Percentiles rank a stretch among this genome's conserved stretches.
Conservation (phyloP, 2,888 invertebrate genomes). For the Ellobium chinense region DNA sequence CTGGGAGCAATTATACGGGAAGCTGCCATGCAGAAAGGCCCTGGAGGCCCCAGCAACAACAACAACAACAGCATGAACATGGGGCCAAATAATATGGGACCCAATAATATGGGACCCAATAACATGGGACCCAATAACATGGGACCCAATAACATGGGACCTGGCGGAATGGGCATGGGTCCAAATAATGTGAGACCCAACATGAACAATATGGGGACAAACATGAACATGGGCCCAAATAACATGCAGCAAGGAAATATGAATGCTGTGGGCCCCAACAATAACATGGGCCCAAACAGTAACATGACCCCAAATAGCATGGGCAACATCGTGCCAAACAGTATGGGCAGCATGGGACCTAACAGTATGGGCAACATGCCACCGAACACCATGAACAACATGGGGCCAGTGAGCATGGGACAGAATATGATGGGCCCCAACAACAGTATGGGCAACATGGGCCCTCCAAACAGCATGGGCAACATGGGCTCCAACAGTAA, state of each 20-base stretch:
- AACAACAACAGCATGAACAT: constrained; percentile 25
- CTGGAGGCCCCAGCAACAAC: constrained; percentile 22
- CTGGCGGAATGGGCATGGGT: not conserved
- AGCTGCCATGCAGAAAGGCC: constrained; percentile 42
- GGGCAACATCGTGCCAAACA: constrained; percentile 15
- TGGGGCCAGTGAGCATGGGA: not conserved
- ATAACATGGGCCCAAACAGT: not conserved
- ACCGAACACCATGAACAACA: constrained; percentile 17
- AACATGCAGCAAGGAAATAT: constrained; percentile 34
- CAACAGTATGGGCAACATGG: constrained; percentile 48
- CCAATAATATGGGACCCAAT: too few species aligned
- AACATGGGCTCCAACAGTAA: not conserved
- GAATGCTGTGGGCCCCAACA: constrained; percentile 20
- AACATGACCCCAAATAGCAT: not conserved
- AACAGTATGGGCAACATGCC: not conserved
- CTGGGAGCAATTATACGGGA: constrained; percentile 45
- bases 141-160: constrained; percentile 14
- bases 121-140: not conserved
- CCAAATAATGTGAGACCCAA: constrained; percentile 24
- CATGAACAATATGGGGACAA: constrained; percentile 30
- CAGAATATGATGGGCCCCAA: constrained; percentile 34
- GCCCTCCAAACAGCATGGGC: constrained; percentile 46
- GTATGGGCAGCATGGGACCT: constrained; percentile 28
- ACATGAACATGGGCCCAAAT: not conserved
- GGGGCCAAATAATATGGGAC: constrained; percentile 19